Evolutionary conservation across 2,113 vertebrate genomes (phyloP), one percentile per base, ranked within the genome.

Genomic region (Tychaedon coryphoeus): DNA sequence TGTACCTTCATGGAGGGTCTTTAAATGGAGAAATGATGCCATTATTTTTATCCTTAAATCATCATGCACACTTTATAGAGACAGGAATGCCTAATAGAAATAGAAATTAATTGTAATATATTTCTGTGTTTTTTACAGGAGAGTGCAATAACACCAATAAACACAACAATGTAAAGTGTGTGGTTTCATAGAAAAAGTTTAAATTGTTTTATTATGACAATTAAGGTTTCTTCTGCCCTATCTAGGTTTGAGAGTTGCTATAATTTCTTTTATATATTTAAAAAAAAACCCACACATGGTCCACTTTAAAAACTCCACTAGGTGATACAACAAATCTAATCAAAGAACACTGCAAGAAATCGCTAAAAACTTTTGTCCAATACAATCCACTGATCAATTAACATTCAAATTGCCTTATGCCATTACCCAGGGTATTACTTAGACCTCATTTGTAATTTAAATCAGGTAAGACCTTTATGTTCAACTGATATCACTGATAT

Each of bases 281-380:
- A 10, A 34, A 42, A 25, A 28, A 29, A n/a, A n/a, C 7, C 19
- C 20, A 18, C 38, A 2, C 0, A 7, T 14, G 1, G 31, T 50
- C 10, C 12, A 50, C 15, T 74, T 71, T 4, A 40, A 48, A 54
- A 33, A 8, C 1, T 0, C 3, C 5, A 24, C 9, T 50, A 67
- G 12, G 8, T 16, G 72, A 34, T 53, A 17, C 34, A 80, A 80
- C 8, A 79, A 56, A 65, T 45, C 11, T 24, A 58, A 86, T 85
- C 7, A 58, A 40, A 85, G 10, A 50, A 42, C 24, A 42, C 6
- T 73, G 5, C 23, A 86, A 47, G 53, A 91, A 69, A 60, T 79
- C 34, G 86, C 36, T 51, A 38, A 72, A 51, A 60, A n/a, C 3
- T 40, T 90, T 61, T 58, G 7, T 50, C 23, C 36, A 67, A 15